Evolutionary conservation across 2,888 invertebrate species (phyloP).

Genomic region (Emmelina monodactyla): DNA sequence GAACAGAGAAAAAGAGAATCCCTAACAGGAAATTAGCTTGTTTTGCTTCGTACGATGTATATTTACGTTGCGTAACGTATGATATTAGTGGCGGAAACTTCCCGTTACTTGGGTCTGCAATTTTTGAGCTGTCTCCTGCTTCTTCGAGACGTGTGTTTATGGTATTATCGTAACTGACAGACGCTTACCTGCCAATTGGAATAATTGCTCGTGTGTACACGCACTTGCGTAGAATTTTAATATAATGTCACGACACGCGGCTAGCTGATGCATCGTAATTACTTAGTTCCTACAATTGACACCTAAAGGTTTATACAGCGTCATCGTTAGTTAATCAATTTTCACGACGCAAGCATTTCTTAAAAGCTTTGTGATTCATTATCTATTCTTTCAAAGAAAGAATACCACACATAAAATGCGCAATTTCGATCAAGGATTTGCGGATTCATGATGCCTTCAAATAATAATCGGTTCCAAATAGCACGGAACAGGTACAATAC

Average conservation of each 20-base stretch:
- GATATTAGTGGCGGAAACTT: constrained; percentile 39
- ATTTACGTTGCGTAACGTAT: constrained; percentile 33
- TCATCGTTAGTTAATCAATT: too few species aligned
- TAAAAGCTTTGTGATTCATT: too few species aligned
- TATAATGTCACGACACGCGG: not conserved
- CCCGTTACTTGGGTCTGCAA: constrained; percentile 42
- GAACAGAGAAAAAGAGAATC: constrained; percentile 28
- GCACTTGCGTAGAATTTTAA: constrained; percentile 4
- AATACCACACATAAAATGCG: too few species aligned
- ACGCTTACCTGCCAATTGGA: constrained; percentile 12
- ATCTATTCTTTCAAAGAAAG: too few species aligned
- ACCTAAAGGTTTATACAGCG: too few species aligned
- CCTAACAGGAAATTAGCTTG: constrained; percentile 43
- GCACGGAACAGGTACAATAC: too few species aligned
- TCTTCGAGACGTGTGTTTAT: constrained; percentile 25
- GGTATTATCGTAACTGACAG: constrained; percentile 20
- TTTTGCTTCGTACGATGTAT: constrained; percentile 23
- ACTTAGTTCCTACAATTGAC: too few species aligned
- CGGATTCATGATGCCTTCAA: too few species aligned
- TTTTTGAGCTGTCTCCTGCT: constrained; percentile 28
- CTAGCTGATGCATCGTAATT: too few species aligned
- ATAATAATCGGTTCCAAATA: too few species aligned
- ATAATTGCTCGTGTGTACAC: constrained; percentile 8
- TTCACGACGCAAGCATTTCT: too few species aligned
- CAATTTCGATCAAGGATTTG: too few species aligned